Base-by-base conservation (phyloP, 2,113 vertebrate genomes). In the Calonectris borealis region DNA sequence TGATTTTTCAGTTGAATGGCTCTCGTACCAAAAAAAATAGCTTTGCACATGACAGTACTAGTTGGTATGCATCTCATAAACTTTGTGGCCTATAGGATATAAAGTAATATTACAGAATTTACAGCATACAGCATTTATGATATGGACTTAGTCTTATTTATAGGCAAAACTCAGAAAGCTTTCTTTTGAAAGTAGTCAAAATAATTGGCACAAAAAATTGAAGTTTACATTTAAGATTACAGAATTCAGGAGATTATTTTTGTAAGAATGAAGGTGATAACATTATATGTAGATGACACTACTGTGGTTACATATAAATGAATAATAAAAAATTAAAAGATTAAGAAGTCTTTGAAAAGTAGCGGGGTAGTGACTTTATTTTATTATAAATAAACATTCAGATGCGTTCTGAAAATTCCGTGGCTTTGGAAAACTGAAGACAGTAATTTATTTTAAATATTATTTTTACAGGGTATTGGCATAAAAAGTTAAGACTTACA, bases 311-410 rank as follows among this genome's bases (percentile, higher is more conserved):
- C 96, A 88, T 95, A 77, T 31, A 93, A 96, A 97, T 92, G 32
- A 83, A 83, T 72, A 78, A 40, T 57, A 77, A 92, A 91, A 91
- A 92, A 95, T 92, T 84, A 65, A 83, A 97, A 94, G 52, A 72
- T 49, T 16, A 22, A 51, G 70, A 86, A 32, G 26, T 62, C 44
- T 81, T 84, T 89, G 79, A 86, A 97, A 95, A 91, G 49, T 65
- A 90, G 32, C 79, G 46, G 26, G 72, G 46, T 75, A 84, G 86
- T 62, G 71, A 85, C 31, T 94, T 91, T 83, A 91, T 78, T 93
- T 88, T 93, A 77, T 89, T 88, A 90, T 66, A 68, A 96, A 94
- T 70, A 92, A 84, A 91, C 70, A 76, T 57, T 88, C 80, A 86
- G 83, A 86, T 80, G 49, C 52, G 75, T 94, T 94, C 88, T 95